These are phyloP conservation scores for Mastomys natalensis DNA, from an alignment of 2,113 vertebrate genomes.

Conservation along the genomic window DNA sequence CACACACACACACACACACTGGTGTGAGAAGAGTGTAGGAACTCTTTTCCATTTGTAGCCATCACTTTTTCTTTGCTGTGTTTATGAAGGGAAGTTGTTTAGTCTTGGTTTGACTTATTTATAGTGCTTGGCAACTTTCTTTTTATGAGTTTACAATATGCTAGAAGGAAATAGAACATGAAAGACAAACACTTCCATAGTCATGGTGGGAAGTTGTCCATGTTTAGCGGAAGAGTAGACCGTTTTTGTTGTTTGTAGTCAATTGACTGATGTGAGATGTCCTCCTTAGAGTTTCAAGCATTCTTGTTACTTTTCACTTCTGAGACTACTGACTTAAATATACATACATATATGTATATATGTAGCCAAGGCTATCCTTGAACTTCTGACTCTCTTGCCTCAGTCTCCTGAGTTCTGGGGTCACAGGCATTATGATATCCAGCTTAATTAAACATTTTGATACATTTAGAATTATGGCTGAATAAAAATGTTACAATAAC, in stretches of 20 bases:
- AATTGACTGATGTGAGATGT: neutral
- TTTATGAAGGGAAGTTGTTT: constrained; percentile 11
- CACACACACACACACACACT: neutral
- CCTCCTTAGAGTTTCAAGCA: neutral
- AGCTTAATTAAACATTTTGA: neutral
- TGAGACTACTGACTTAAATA: neutral
- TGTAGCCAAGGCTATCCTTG: neutral
- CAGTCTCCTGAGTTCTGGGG: neutral
- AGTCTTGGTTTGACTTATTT: constrained; percentile 12
- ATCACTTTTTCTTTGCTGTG: neutral
- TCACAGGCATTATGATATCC: neutral
- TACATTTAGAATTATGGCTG: constrained; percentile 18
- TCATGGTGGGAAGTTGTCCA: neutral
- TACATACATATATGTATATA: neutral
- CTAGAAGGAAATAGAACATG: neutral
- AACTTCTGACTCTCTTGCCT: neutral
- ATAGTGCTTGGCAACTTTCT: neutral
- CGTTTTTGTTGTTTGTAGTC: neutral
- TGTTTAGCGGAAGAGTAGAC: neutral
- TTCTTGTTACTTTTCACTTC: neutral
- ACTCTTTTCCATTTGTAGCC: neutral
- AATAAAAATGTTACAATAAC: constrained; percentile 18
- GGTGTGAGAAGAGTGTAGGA: neutral
- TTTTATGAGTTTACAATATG: neutral
- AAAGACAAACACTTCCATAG: neutral